Percentiles rank a stretch among this genome's conserved stretches.
phyloP scores from a whole-genome alignment of 2,113 vertebrate genomes.

The Tetraodon nigroviridis region DNA sequence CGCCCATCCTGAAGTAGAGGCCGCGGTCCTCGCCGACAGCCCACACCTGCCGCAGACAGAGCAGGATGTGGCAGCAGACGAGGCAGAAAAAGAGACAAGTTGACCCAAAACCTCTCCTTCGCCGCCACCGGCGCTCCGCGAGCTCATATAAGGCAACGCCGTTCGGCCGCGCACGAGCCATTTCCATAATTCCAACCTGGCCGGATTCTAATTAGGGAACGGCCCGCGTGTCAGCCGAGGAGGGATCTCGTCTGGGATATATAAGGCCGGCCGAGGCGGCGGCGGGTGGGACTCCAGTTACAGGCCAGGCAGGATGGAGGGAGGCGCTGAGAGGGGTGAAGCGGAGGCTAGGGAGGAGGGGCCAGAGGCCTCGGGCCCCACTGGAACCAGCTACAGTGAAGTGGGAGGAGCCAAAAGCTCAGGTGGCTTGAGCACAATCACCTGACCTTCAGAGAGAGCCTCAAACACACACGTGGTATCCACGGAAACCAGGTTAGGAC shows the following conservation, averaged over 20 bases:
- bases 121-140: conserved; percentile 52
- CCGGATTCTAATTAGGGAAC: conserved; percentile 72
- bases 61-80: not conserved
- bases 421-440: not conserved
- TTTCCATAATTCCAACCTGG: conserved; percentile 47
- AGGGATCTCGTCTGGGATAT: conserved; percentile 66
- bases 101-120: not conserved
- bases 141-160: conserved; percentile 57
- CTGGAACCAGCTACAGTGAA: too few relatives aligned
- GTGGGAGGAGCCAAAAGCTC: not conserved
- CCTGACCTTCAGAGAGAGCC: not conserved
- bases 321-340: not conserved
- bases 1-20: conserved; percentile 88
- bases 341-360: conserved; percentile 7
- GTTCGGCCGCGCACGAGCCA: conserved; percentile 42
- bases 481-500: too few relatives aligned
- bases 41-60: conserved; percentile 80
- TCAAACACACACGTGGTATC: not conserved
- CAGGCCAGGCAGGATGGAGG: conserved; percentile 28
- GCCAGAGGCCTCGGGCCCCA: not conserved
- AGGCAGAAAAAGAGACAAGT: not conserved
- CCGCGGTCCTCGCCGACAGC: conserved; percentile 85
- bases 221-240: conserved; percentile 62
- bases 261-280: conserved; percentile 48
- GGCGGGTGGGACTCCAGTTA: conserved; percentile 56